Conservation (phyloP, 1,140 invertebrate species). For the Holotrichia oblita region DNA sequence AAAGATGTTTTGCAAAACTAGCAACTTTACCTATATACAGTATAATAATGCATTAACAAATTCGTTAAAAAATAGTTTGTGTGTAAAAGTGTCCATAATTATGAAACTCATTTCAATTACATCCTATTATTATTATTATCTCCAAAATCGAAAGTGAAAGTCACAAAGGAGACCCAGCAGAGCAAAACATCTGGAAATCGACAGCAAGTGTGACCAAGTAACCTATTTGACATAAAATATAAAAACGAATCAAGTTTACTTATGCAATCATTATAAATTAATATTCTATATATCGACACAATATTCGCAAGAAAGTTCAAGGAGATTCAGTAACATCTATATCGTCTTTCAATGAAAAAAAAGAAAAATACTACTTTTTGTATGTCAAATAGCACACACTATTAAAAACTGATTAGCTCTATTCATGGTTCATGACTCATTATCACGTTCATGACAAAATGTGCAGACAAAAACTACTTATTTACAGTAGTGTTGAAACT, state of each 20-base stretch:
- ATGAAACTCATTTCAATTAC: too few species aligned
- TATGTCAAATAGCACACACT: neutral
- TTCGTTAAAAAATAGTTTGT: too few species aligned
- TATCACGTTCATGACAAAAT: neutral
- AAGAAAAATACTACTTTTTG: neutral
- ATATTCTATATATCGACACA: too few species aligned
- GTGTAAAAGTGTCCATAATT: too few species aligned
- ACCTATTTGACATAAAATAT: neutral
- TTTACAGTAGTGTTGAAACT: neutral
- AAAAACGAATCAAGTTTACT: neutral
- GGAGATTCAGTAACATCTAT: neutral
- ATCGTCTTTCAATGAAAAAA: neutral
- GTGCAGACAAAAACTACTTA: neutral
- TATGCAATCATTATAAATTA: conserved; percentile 3
- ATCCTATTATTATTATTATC: too few species aligned
- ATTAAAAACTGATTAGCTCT: neutral
- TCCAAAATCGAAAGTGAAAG: too few species aligned
- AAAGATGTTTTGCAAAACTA: too few species aligned
- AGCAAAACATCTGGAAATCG: neutral
- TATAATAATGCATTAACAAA: too few species aligned
- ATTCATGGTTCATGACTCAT: neutral
- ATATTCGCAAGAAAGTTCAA: neutral
- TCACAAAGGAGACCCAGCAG: too few species aligned
- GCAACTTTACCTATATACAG: too few species aligned
- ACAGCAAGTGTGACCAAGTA: neutral